Conservation (phyloP, 2,797 vertebrate species). For the Acipenser transmontanus region DNA sequence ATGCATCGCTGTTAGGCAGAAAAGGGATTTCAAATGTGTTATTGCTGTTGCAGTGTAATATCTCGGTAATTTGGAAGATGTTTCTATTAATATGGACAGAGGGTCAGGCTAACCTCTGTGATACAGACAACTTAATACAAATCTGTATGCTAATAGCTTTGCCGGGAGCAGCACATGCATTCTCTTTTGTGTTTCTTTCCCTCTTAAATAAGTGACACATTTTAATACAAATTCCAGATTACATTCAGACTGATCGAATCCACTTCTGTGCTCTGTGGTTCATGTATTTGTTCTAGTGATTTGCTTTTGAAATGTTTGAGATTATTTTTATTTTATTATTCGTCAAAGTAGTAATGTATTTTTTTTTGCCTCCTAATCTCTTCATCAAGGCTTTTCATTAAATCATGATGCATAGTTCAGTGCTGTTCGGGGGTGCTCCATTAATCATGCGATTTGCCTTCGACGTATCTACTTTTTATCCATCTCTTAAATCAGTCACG, state of each 20-base stretch:
- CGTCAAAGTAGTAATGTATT: conserved; percentile 59
- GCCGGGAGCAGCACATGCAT: conserved; percentile 36
- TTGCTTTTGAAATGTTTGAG: conserved; percentile 57
- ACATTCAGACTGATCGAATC: conserved; percentile 52
- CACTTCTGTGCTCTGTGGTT: conserved; percentile 39
- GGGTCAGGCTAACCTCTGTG: conserved; percentile 25
- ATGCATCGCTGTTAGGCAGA: conserved; percentile 2
- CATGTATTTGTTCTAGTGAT: conserved; percentile 57
- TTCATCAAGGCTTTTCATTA: conserved; percentile 79
- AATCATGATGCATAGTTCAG: conserved; percentile 81
- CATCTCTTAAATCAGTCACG: conserved; percentile 85
- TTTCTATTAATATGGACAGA: conserved; percentile 18
- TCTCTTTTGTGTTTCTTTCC: conserved; percentile 37
- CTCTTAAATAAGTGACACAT: conserved; percentile 38
- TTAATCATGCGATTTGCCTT: conserved; percentile 81
- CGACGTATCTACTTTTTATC: conserved; percentile 79
- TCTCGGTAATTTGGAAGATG: conserved; percentile 21
- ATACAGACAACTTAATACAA: conserved; percentile 47
- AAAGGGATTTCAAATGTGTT: conserved; percentile 11
- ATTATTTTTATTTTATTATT: conserved; percentile 57
- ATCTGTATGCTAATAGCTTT: conserved; percentile 49
- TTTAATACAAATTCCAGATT: conserved; percentile 59
- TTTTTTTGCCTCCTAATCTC: conserved; percentile 72
- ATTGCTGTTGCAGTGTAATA: conserved; percentile 12
- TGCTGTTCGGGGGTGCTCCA: conserved; percentile 74